Conservation (phyloP, 1,140 invertebrate species). For the Drosophila ercepeae region DNA sequence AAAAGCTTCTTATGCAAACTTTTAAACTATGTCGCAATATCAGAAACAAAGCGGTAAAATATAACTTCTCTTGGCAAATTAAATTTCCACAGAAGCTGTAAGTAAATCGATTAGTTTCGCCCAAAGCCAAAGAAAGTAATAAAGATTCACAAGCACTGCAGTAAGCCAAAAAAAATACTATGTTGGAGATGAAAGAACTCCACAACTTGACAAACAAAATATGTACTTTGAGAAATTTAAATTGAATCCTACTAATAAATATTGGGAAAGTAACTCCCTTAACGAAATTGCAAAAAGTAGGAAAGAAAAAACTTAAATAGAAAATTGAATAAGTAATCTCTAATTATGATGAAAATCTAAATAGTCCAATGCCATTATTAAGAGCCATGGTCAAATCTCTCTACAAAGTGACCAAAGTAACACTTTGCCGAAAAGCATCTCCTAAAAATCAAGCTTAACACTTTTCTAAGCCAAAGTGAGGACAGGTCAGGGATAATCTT, state of each 20-base stretch:
- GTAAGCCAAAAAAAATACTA: background rate
- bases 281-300: background rate
- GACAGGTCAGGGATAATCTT: constrained; percentile 35
- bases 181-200: background rate
- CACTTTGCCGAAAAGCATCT: background rate
- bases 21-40: background rate
- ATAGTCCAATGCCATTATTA: no score
- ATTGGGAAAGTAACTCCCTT: background rate
- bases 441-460: background rate
- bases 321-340: background rate
- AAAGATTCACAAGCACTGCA: background rate
- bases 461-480: background rate
- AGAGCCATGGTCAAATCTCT: no score
- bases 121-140: background rate
- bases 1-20: background rate
- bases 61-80: background rate
- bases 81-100: background rate
- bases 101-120: background rate
- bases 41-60: background rate
- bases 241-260: background rate
- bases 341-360: no score
- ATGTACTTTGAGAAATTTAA: background rate
- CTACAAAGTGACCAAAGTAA: background rate
- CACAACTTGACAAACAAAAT: background rate
- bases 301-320: background rate